Evolutionary conservation across 2,888 invertebrate genomes (phyloP), one percentile per base, ranked within the genome.

Genomic region (Cephalotes varians): DNA sequence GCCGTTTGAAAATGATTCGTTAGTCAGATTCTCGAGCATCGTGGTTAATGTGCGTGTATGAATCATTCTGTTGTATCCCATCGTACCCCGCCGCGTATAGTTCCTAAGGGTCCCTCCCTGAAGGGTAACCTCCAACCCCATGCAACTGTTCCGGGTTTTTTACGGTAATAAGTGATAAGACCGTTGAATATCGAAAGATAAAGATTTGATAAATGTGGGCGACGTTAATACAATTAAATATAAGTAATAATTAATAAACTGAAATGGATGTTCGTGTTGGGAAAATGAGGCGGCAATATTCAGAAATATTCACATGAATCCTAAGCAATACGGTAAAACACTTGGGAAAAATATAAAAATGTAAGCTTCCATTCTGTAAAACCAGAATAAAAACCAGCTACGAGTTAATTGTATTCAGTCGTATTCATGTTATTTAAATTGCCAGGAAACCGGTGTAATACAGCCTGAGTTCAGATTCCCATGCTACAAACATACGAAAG

Each of bases 31-130:
- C 56, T 12, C 56, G n/a, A 47, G 79, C 58, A 49, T 37, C 47
- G 21, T 49, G 64, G 49, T 56, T 81, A 81, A 81, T 82, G 62
- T 80, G 82, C 54, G 25, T 40, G 62, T 80, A 79, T 82, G 82
- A 82, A 82, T 82, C 82, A 82, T 71, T 71, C 62, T 79, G 79
- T 79, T 76, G 28, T 67, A 58, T 40, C 69, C 69, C 54, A 21
- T 56, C 44, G 31, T 71, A 65, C 37, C 76, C 76, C 37, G 31
- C 65, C n/a, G 40, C 64, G 64, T 25, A 60, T 12, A 28, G n/a
- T 65, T 51, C 15, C 77, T 49, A 51, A 79, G 25, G 71, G 44
- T 56, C 12, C 28, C 12, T n/a, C n/a, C n/a, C n/a, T n/a, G 21
- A 79, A 56, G 77, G 77, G 71, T 44, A 18, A 6, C 1, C 64